A percentile compares a stretch with the other conserved stretches of the same genome.
phyloP scores from a whole-genome alignment of 2,888 invertebrate species.

The Malachius bipustulatus region DNA sequence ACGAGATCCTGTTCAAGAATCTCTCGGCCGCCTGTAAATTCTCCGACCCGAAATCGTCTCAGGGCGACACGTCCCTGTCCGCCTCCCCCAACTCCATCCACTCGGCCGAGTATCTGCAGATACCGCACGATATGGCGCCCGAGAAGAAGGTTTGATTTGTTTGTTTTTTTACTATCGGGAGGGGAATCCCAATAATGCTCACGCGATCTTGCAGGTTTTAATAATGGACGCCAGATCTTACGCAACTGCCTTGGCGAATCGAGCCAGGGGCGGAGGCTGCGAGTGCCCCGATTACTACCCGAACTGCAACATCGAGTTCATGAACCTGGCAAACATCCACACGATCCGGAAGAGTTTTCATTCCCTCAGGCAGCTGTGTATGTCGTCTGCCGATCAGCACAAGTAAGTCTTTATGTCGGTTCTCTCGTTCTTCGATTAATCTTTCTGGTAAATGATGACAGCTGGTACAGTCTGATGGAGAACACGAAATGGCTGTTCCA shows the following conservation, averaged over 20 bases:
- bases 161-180: background rate
- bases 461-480: constrained; percentile 83
- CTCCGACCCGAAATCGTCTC: constrained; percentile 36
- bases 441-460: constrained; percentile 33
- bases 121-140: constrained; percentile 24
- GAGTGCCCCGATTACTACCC: constrained; percentile 95
- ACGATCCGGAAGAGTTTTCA: constrained; percentile 88
- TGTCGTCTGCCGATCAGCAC: constrained; percentile 65
- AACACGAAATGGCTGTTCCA: constrained; percentile 87
- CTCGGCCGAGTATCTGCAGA: constrained; percentile 32
- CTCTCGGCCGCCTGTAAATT: constrained; percentile 70
- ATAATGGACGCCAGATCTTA: constrained; percentile 95
- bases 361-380: constrained; percentile 65
- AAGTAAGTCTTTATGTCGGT: constrained; percentile 45
- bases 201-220: constrained; percentile 49
- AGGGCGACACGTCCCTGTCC: constrained; percentile 24
- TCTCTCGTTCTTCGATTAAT: constrained; percentile 8
- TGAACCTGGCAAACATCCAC: constrained; percentile 96
- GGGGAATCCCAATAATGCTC: background rate
- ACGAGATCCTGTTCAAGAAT: constrained; percentile 78
- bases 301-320: constrained; percentile 89
- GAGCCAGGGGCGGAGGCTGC: constrained; percentile 93
- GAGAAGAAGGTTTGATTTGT: constrained; percentile 24
- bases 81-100: constrained; percentile 29
- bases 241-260: constrained; percentile 90